Evolutionary conservation across 2,113 vertebrate species (phyloP).

Genomic region (cattle (Bos taurus)): ARS-UCD2.0 NC_037346.1:50020001-50020500

Average conservation of each 20-base stretch:
- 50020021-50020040: neutral
- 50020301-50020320: neutral
- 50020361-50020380: neutral
- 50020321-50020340: too few species aligned
- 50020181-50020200: neutral
- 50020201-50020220: too few species aligned
- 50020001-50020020: rapidly evolving
- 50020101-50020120: neutral
- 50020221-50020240: neutral
- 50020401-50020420: neutral
- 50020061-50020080: rapidly evolving
- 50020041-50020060: rapidly evolving
- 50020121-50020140: neutral
- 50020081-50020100: rapidly evolving
- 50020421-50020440: neutral
- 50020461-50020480: neutral
- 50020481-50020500: neutral
- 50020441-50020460: neutral
- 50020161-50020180: neutral
- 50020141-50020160: neutral
- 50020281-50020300: neutral
- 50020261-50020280: neutral
- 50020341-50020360: neutral
- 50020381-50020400: rapidly evolving
- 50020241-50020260: neutral